phyloP scores from a whole-genome alignment of 2,797 vertebrate genomes.

The Xiphophorus birchmanni region DNA sequence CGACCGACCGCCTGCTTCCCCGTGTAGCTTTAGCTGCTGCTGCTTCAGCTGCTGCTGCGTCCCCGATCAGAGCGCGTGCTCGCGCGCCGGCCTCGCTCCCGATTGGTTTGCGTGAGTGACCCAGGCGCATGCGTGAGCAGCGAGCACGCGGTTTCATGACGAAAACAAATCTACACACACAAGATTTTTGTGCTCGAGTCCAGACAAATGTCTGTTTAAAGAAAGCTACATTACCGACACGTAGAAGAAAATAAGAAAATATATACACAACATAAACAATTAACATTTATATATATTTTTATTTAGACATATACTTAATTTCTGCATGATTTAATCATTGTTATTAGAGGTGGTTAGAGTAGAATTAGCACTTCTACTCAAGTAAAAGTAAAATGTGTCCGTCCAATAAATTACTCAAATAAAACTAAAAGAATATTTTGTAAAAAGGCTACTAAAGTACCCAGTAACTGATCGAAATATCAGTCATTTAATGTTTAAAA shows the following conservation, averaged over 20 bases:
- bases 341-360: not conserved
- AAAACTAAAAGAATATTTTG: no score
- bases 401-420: no score
- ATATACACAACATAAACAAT: not conserved
- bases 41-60: constrained; percentile 40
- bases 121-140: constrained; percentile 11
- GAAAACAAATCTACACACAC: not conserved
- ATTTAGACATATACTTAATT: not conserved
- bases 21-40: constrained; percentile 60
- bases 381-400: not conserved
- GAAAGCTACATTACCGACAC: not conserved
- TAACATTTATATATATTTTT: not conserved
- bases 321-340: not conserved
- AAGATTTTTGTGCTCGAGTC: not conserved
- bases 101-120: constrained; percentile 25
- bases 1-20: constrained; percentile 46
- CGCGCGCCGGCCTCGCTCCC: constrained; percentile 42
- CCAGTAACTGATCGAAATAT: no score
- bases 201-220: not conserved
- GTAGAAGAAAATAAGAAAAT: not conserved
- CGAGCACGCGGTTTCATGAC: constrained; percentile 4
- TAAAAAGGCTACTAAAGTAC: no score
- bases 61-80: constrained; percentile 43
- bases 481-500: no score
- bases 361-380: not conserved